Conservation (phyloP, 2,113 vertebrate species). For the Henicopernis longicauda region DNA sequence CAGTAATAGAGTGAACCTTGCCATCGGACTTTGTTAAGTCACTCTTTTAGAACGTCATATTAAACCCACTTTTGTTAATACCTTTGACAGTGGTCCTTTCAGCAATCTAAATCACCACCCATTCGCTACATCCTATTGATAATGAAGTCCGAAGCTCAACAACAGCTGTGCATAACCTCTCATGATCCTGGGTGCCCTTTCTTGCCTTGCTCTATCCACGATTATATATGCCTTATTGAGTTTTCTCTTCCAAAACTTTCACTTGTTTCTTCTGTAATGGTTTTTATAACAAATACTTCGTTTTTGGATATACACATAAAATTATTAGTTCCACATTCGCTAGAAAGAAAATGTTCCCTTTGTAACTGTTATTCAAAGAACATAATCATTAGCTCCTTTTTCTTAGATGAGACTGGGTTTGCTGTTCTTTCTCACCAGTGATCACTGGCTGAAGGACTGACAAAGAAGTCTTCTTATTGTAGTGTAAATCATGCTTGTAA, state of each 20-base stretch:
- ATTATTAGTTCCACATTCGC: background rate
- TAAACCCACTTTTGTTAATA: background rate
- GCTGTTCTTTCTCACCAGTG: background rate
- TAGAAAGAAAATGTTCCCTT: background rate
- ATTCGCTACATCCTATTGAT: background rate
- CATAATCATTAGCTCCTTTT: background rate
- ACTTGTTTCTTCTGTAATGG: background rate
- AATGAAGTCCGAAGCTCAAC: background rate
- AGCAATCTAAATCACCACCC: background rate
- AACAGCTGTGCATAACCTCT: fast-evolving
- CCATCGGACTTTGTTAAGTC: background rate
- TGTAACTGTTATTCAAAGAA: background rate
- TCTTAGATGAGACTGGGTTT: background rate
- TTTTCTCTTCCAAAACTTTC: background rate
- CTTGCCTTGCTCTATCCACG: background rate
- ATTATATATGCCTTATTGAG: background rate
- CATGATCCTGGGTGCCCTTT: background rate
- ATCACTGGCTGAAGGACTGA: background rate
- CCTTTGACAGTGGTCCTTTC: background rate
- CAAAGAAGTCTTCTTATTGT: background rate
- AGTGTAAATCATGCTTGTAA: background rate
- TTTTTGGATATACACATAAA: background rate
- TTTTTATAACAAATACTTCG: background rate
- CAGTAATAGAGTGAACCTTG: background rate
- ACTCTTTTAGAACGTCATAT: background rate